Percentiles rank a stretch among this genome's conserved stretches.
These are phyloP conservation scores for Dreissena rostriformis DNA, from an alignment of 1,140 invertebrate genomes.

Conservation along the genomic window DNA sequence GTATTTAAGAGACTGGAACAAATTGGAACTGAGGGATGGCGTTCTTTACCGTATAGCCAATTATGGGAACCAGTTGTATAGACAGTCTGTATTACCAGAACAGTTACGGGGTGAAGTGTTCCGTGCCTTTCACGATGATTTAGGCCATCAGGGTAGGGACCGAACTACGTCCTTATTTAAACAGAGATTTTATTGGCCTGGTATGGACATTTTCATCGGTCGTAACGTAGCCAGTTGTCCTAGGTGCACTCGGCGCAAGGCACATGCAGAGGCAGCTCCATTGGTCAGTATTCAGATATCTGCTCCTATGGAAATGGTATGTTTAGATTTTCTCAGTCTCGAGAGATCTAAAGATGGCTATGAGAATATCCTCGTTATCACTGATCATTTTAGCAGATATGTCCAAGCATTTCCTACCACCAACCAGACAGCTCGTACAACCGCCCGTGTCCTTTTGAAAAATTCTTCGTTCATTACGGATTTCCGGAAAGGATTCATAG, in stretches of 20 bases:
- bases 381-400: slow-evolving; percentile 57
- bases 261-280: not conserved
- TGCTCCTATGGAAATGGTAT: slow-evolving; percentile 52
- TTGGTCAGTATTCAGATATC: slow-evolving; percentile 23
- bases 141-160: slow-evolving; percentile 26
- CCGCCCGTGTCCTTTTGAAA: slow-evolving; percentile 41
- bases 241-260: slow-evolving; percentile 9
- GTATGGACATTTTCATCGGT: slow-evolving; percentile 7
- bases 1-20: too few relatives aligned
- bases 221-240: not conserved
- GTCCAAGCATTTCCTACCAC: slow-evolving; percentile 50
- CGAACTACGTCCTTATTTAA: slow-evolving; percentile 7
- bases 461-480: slow-evolving; percentile 39
- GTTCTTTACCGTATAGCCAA: not conserved
- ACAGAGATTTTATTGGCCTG: slow-evolving; percentile 5
- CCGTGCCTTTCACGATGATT: too few relatives aligned
- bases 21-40: too few relatives aligned
- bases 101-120: not conserved
- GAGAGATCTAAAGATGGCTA: slow-evolving; percentile 46
- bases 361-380: slow-evolving; percentile 65
- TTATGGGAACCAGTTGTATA: not conserved
- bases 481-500: slow-evolving; percentile 28
- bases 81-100: not conserved
- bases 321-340: slow-evolving; percentile 54
- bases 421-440: slow-evolving; percentile 32